phyloP scores from a whole-genome alignment of 2,888 invertebrate genomes.

The Platerodrilus igneus region DNA sequence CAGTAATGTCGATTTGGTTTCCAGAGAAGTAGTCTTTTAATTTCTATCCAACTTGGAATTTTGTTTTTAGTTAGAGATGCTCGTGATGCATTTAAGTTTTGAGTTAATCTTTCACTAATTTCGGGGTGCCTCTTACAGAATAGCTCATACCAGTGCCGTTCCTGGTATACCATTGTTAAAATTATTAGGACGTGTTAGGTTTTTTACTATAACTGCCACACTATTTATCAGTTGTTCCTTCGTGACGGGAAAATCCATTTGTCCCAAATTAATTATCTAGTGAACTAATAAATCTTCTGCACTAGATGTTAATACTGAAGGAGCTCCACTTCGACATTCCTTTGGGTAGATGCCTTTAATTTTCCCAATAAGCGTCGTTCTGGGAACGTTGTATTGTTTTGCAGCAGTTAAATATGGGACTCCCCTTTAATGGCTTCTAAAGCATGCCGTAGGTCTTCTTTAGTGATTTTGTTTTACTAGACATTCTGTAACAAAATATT shows the following conservation, averaged over 20 bases:
- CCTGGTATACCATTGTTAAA: constrained; percentile 12
- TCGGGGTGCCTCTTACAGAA: constrained; percentile 11
- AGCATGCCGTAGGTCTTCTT: too few species aligned
- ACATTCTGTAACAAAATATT: too few species aligned
- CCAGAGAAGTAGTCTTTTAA: constrained; percentile 31
- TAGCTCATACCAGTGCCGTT: constrained; percentile 31
- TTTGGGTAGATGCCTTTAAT: too few species aligned
- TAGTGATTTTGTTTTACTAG: too few species aligned
- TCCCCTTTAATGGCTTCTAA: too few species aligned
- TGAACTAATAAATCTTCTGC: constrained; percentile 19
- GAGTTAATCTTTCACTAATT: constrained; percentile 32
- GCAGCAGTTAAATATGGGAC: too few species aligned
- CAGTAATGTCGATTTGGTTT: constrained; percentile 27
- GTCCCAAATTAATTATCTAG: constrained; percentile 18
- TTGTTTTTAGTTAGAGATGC: constrained; percentile 33
- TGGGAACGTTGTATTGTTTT: too few species aligned
- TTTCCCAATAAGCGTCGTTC: too few species aligned
- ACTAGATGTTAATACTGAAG: too few species aligned
- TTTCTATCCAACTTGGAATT: constrained; percentile 33
- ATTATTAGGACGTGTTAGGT: constrained; percentile 10
- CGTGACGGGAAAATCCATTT: constrained; percentile 16
- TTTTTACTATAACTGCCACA: constrained; percentile 14
- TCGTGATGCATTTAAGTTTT: constrained; percentile 32
- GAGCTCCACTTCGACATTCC: too few species aligned
- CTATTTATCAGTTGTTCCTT: constrained; percentile 18